These are phyloP conservation scores for Cygnus buccinator DNA, from an alignment of 2,113 vertebrate species.

Conservation along the genomic window DNA sequence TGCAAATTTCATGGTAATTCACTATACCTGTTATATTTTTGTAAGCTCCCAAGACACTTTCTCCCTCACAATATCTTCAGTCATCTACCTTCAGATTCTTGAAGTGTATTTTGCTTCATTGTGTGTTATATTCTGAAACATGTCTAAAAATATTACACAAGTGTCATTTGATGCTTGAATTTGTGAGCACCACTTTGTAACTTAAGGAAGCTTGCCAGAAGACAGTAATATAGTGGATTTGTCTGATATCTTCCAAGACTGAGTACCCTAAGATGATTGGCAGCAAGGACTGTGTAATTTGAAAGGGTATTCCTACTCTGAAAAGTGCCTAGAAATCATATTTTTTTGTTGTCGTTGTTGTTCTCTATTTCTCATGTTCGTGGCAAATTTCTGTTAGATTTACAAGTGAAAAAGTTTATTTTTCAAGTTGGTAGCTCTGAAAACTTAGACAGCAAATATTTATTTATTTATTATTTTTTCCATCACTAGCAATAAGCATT, in stretches of 20 bases:
- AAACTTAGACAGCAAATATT: background rate
- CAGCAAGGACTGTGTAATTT: background rate
- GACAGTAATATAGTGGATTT: background rate
- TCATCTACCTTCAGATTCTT: background rate
- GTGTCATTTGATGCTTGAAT: background rate
- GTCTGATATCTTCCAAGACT: background rate
- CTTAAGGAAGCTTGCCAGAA: background rate
- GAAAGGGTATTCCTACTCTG: background rate
- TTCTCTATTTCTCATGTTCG: background rate
- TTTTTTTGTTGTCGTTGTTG: background rate
- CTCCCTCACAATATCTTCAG: background rate
- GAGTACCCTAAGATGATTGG: background rate
- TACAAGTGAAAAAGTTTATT: background rate
- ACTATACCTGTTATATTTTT: background rate
- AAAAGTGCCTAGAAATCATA: background rate
- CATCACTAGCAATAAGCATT: background rate
- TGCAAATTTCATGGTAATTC: background rate
- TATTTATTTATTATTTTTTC: background rate
- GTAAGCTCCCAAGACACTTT: background rate
- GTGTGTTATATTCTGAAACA: background rate
- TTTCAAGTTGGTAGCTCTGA: background rate
- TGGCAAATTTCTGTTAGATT: background rate
- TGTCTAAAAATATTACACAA: background rate
- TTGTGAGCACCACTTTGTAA: background rate
- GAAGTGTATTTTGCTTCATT: background rate